Evolutionary conservation across 2,888 invertebrate genomes (phyloP).

Genomic region (Pemphredon lugubris): DNA sequence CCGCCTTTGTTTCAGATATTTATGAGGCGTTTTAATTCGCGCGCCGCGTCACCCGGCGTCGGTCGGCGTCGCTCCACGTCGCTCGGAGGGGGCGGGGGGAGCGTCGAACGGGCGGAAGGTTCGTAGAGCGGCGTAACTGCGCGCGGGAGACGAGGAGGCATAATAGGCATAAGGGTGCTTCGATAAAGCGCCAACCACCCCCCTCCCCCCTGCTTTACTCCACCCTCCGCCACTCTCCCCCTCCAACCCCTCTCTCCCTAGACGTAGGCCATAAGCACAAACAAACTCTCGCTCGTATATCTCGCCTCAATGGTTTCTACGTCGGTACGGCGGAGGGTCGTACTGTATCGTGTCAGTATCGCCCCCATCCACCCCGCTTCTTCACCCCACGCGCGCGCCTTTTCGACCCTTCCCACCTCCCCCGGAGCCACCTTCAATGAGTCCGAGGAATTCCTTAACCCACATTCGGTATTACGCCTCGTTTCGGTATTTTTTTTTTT

Average conservation of each 20-base stretch:
- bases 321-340: conserved; percentile 60
- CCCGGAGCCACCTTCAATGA: neutral
- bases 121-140: conserved; percentile 42
- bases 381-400: neutral
- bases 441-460: neutral
- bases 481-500: no score
- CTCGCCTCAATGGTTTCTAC: conserved; percentile 80
- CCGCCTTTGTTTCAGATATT: conserved; percentile 81
- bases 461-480: neutral
- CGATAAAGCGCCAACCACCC: conserved; percentile 73
- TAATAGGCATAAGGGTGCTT: conserved; percentile 79
- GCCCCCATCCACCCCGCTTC: neutral
- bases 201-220: conserved; percentile 34
- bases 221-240: conserved; percentile 22
- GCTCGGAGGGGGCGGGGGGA: conserved; percentile 29
- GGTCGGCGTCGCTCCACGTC: conserved; percentile 35
- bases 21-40: conserved; percentile 81
- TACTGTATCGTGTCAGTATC: conserved; percentile 43
- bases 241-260: conserved; percentile 60
- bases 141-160: conserved; percentile 63
- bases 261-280: conserved; percentile 74
- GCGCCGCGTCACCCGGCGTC: conserved; percentile 76
- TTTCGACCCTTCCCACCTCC: no score
- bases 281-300: conserved; percentile 83
- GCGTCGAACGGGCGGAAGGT: conserved; percentile 40